These are phyloP conservation scores for Callaeas wilsoni DNA, from an alignment of 2,113 vertebrate genomes.

Conservation along the genomic window DNA sequence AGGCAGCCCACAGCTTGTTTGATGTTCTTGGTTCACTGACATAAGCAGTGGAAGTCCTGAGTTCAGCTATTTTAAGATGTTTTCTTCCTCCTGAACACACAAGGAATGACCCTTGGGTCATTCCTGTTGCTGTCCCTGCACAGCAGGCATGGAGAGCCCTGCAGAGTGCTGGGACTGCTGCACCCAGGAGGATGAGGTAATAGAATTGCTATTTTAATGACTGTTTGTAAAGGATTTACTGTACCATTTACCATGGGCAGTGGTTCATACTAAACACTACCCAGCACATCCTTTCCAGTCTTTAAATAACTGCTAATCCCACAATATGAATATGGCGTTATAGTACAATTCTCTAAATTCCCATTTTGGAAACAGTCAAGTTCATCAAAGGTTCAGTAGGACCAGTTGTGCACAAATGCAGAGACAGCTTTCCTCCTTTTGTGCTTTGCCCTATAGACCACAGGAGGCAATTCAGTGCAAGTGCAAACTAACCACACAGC, in stretches of 20 bases:
- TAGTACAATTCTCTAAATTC: not conserved
- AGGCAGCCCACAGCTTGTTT: not conserved
- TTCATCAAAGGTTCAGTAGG: not conserved
- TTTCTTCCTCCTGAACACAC: not conserved
- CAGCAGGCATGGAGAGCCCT: not conserved
- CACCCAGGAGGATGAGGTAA: not conserved
- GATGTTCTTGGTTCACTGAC: not conserved
- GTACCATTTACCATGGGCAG: not conserved
- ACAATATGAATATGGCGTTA: not conserved
- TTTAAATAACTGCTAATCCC: not conserved
- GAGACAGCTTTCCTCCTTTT: not conserved
- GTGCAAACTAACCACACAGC: not conserved
- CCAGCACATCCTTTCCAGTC: not conserved
- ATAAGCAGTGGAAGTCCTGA: not conserved
- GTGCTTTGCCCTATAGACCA: not conserved
- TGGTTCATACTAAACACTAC: not conserved
- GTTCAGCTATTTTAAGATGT: not conserved
- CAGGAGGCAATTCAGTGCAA: not conserved
- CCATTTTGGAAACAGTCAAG: not conserved
- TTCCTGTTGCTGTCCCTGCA: not conserved
- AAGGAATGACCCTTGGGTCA: not conserved
- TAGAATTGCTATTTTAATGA: not conserved
- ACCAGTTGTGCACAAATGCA: not conserved
- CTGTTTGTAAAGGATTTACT: conserved; percentile 31
- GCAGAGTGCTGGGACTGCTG: not conserved